Conservation (phyloP, 2,113 vertebrate species). For the Neopipo cinnamomea region DNA sequence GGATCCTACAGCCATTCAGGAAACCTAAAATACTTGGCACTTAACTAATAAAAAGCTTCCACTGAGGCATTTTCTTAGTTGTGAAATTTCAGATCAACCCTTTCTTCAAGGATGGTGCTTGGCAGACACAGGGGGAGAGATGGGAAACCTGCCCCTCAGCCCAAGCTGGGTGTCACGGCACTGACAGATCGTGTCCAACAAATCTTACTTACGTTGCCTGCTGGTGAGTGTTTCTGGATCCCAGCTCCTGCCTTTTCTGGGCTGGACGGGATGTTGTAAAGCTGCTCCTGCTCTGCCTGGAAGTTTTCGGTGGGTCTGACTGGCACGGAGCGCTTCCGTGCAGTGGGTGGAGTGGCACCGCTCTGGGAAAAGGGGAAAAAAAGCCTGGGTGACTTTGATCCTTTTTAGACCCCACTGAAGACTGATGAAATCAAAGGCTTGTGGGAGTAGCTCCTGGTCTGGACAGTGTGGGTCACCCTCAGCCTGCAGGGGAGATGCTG, state of each 20-base stretch:
- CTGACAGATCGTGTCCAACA: background rate
- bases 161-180: background rate
- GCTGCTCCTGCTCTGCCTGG: conserved; percentile 43
- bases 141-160: background rate
- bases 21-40: background rate
- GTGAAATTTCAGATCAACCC: background rate
- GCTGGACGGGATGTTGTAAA: conserved; percentile 64
- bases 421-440: background rate
- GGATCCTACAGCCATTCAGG: background rate
- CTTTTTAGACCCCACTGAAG: background rate
- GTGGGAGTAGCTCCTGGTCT: accelerated
- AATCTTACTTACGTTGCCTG: conserved; percentile 13
- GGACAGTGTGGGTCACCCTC: background rate
- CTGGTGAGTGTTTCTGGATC: background rate
- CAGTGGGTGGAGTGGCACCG: background rate
- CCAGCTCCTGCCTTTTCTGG: background rate
- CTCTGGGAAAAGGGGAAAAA: background rate
- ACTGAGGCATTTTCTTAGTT: background rate
- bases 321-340: background rate
- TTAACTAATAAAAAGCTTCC: background rate
- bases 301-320: background rate
- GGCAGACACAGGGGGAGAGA: background rate
- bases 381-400: background rate
- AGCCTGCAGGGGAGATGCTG: background rate
- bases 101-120: background rate